These are phyloP conservation scores for Pollimyrus isidori DNA, from an alignment of 2,113 vertebrate species.

Conservation along the genomic window DNA sequence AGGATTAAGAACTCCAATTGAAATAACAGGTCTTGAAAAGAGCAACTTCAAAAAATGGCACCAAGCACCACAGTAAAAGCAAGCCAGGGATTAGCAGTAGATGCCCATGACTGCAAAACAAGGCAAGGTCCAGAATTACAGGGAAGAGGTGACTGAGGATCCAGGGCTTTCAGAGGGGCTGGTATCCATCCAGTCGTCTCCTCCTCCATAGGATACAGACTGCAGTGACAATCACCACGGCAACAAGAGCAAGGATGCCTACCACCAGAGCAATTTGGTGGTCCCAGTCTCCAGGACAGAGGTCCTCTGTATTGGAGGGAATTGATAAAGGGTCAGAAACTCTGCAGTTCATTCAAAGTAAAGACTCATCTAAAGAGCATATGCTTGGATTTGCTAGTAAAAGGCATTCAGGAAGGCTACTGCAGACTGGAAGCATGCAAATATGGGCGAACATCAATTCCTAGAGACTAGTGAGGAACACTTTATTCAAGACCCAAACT, in stretches of 20 bases:
- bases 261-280: conserved; percentile 63
- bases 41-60: neutral
- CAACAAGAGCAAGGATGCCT: conserved; percentile 61
- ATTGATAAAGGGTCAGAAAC: neutral
- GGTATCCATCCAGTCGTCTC: conserved; percentile 56
- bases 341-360: neutral
- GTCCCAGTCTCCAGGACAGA: conserved; percentile 43
- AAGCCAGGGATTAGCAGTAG: neutral
- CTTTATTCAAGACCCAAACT: neutral
- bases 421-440: neutral
- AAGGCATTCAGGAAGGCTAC: neutral
- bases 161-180: conserved; percentile 59
- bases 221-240: conserved; percentile 63
- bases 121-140: neutral
- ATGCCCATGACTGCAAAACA: neutral
- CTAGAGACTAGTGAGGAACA: neutral
- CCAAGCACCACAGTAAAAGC: neutral
- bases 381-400: neutral
- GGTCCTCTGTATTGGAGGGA: conserved; percentile 46
- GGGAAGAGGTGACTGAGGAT: neutral
- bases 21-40: neutral
- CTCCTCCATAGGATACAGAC: conserved; percentile 59
- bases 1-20: neutral
- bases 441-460: neutral
- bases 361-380: neutral